These are phyloP conservation scores for Conomelus anceps DNA, from an alignment of 2,888 invertebrate genomes.

Conservation along the genomic window DNA sequence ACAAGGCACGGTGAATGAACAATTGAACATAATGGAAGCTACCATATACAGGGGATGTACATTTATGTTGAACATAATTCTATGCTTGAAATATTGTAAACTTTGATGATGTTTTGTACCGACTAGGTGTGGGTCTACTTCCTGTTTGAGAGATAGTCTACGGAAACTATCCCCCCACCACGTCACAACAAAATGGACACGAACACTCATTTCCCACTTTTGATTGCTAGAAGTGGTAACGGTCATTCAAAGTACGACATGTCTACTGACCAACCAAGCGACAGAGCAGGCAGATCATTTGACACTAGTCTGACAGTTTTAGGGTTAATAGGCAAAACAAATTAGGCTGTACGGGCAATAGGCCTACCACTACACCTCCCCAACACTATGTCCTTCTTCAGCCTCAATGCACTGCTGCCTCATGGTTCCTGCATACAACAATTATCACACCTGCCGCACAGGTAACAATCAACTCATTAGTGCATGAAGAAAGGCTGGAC, in stretches of 20 bases:
- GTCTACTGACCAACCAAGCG: neutral
- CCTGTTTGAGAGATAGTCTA: neutral
- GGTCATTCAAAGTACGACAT: neutral
- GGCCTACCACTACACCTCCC: neutral
- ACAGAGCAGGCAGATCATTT: neutral
- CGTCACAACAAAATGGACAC: neutral
- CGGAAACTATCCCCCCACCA: neutral
- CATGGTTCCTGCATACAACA: neutral
- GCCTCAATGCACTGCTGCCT: neutral
- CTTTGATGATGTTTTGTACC: neutral
- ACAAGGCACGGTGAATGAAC: neutral
- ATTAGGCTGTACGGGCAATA: neutral
- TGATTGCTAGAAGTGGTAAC: neutral
- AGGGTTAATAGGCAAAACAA: neutral
- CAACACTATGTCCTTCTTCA: too few relatives aligned
- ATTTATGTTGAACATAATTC: neutral
- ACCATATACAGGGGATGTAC: neutral
- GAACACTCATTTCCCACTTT: neutral
- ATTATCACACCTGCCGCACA: neutral
- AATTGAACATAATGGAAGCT: neutral
- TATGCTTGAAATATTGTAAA: neutral
- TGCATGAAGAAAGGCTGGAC: neutral
- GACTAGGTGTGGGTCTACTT: neutral
- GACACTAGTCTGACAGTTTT: neutral
- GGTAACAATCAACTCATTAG: neutral